Evolutionary conservation across 2,113 vertebrate species (phyloP), one percentile per base, ranked within the genome.

Genomic region (Rhegmatorhina hoffmannsi): DNA sequence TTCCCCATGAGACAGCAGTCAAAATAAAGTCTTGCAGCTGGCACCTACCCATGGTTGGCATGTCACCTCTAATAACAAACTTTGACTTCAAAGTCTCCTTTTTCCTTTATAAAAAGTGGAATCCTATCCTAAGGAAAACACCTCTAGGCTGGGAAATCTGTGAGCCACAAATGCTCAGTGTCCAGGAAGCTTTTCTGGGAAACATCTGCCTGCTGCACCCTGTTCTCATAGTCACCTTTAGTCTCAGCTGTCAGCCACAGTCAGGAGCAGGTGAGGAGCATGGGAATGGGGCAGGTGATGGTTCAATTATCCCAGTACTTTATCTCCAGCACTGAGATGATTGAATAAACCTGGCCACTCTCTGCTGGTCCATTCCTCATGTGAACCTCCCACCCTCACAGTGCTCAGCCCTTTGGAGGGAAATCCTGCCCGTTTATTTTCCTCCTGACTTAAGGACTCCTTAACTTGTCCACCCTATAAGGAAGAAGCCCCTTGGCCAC

Each of bases 11-110:
- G 82, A 49, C 92, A 52, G 86, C 72, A 94, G 69, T 87, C 91
- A 95, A 92, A 96, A 95, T 80, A 88, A 91, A 95, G 84, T 69
- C 74, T 82, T 79, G 26, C 67, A 77, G 20, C 9, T 92, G 87
- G 94, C 91, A 79, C 50, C 50, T 29, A 7, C 81, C 46, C 78
- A 25, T 11, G 34, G 43, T 50, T 96, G 94, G 93, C 90, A 70
- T 36, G 78, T 87, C 87, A 87, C 79, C 79, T 95, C 78, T 59
- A 95, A 94, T 70, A 95, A 90, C 67, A 83, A 86, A 87, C 58
- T 81, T 82, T 2, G 9, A 77, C 85, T 92, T 95, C 90, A 95
- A 95, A 94, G 81, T 15, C 9, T 28, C 34, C 53, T 79, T 75
- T 46, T n/a, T 59, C 13, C n/a, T 36, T 34, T 59, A 7, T 16